Evolutionary conservation across 1,140 invertebrate genomes (phyloP), one percentile per base, ranked within the genome.

Genomic region (Ectropis grisescens): DNA sequence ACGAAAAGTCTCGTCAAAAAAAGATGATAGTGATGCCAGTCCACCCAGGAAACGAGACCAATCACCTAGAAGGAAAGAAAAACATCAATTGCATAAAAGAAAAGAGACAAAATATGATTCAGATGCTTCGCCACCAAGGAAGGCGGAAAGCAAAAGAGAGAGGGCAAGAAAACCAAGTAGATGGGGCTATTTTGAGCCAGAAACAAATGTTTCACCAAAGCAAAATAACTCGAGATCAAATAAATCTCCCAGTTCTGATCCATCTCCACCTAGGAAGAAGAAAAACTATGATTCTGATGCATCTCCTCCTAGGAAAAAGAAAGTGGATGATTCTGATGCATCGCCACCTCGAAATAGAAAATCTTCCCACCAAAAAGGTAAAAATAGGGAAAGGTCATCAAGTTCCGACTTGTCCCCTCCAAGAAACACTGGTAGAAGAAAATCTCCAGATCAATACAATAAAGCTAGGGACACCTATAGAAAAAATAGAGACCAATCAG

Each of bases 141-240:
- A n/a, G n/a, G 36, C 46, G 45, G 37, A 59, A 41, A 39, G 31
- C 29, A 41, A 25, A 42, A 37, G 37, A 46, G 32, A 45, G 12
- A 59, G 30, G 37, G 22, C 16, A 2, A 42, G 32, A 16, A 47
- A 47, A 44, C 30, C 37, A 9, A 41, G 37, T 24, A 15, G 43
- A 11, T 47, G 48, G 43, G 48, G 40, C 28, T 33, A 40, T 41
- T 14, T 24, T 33, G 37, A 66, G 28, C 40, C 51, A 37, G 35
- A 34, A 34, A 26, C 33, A 35, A 42, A 43, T 19, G 16, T n/a
- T n/a, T n/a, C n/a, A n/a, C n/a, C n/a, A n/a, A n/a, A n/a, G n/a
- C n/a, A n/a, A 40, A 23, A n/a, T 11, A 19, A 34, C 39, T 37
- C 24, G 7, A 33, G 26, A 48, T 37, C 24, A 26, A 49, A 31